phyloP scores from a whole-genome alignment of 2,888 invertebrate genomes.

The Atherix ibis region DNA sequence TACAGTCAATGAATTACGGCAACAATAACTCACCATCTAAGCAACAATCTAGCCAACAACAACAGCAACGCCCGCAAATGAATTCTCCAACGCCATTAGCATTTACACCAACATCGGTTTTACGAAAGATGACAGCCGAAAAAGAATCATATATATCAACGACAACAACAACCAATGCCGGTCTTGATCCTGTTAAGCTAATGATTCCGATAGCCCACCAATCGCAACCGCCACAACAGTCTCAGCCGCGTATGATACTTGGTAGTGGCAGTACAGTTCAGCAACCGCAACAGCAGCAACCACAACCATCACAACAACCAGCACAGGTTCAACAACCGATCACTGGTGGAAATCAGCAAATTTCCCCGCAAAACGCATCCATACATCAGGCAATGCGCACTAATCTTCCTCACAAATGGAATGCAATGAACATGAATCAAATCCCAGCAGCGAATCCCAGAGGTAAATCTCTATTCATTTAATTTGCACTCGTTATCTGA shows the following conservation, averaged over 20 bases:
- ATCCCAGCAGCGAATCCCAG: no score
- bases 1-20: background rate
- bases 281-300: slow-evolving; percentile 13
- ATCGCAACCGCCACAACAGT: slow-evolving; percentile 14
- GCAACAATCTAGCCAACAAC: slow-evolving; percentile 7
- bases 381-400: slow-evolving; percentile 14
- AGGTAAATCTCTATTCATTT: no score
- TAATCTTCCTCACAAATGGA: slow-evolving; percentile 12
- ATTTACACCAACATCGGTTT: slow-evolving; percentile 86
- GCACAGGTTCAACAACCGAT: background rate
- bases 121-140: slow-evolving; percentile 87
- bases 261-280: slow-evolving; percentile 7
- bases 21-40: slow-evolving; percentile 1
- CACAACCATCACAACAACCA: background rate
- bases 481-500: no score
- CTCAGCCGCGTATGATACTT: slow-evolving; percentile 8
- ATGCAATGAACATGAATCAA: slow-evolving; percentile 8
- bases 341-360: background rate
- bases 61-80: slow-evolving; percentile 19
- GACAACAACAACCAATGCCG: slow-evolving; percentile 20
- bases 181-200: slow-evolving; percentile 15
- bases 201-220: no score
- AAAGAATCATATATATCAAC: slow-evolving; percentile 40
- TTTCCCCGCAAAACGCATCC: slow-evolving; percentile 5
- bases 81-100: slow-evolving; percentile 56